Evolutionary conservation across 2,797 vertebrate species (phyloP).

Genomic region (Meda fulgida): DNA sequence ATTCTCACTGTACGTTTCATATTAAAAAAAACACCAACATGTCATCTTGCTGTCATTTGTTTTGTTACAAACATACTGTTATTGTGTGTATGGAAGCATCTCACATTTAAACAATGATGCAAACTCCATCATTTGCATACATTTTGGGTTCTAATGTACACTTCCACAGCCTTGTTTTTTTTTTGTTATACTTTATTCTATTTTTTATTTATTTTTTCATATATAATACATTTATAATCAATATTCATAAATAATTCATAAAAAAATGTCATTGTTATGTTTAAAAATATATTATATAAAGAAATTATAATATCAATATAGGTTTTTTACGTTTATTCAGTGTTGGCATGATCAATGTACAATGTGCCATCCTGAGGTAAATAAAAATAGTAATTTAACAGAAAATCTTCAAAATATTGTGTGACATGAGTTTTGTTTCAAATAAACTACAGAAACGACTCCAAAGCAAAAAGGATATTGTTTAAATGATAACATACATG

Average conservation of each 20-base stretch:
- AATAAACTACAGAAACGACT: too few relatives aligned
- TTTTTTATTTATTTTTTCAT: not conserved
- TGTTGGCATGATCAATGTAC: too few relatives aligned
- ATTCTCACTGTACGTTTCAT: not conserved
- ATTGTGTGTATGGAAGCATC: not conserved
- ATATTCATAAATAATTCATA: not conserved
- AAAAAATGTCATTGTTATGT: not conserved
- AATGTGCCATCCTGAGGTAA: too few relatives aligned
- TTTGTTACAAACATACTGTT: not conserved
- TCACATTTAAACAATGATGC: not conserved
- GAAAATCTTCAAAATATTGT: too few relatives aligned
- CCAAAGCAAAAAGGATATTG: too few relatives aligned
- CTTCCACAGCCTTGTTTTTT: not conserved
- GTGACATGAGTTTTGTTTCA: too few relatives aligned
- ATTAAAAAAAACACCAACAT: not conserved
- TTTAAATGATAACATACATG: too few relatives aligned
- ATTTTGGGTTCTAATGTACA: not conserved
- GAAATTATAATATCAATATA: too few relatives aligned
- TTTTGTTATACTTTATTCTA: not conserved
- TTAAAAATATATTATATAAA: too few relatives aligned
- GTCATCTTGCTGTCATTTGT: not conserved
- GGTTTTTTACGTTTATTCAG: too few relatives aligned
- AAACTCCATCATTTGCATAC: not conserved
- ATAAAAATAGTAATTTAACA: too few relatives aligned
- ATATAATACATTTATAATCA: not conserved